A percentile compares a stretch with the other conserved stretches of the same genome.
These are phyloP conservation scores for Benthosema pterotum DNA, from an alignment of 2,797 vertebrate genomes.

Conservation along the genomic window DNA sequence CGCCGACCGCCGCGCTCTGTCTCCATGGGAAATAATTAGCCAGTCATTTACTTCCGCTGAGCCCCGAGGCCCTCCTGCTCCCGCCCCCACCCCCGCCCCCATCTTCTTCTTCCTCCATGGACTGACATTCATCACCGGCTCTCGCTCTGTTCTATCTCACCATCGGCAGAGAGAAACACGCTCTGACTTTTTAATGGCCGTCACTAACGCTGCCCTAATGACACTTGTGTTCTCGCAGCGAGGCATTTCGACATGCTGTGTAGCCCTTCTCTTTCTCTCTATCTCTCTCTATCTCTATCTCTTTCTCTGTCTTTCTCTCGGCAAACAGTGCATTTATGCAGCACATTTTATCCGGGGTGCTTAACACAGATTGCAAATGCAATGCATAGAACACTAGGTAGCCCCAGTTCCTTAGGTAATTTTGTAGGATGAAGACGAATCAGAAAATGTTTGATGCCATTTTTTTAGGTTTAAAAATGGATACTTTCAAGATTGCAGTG, in stretches of 20 bases:
- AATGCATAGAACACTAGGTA: too few species aligned
- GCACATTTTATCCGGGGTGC: too few species aligned
- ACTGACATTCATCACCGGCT: conserved; percentile 12
- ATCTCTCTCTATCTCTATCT: too few species aligned
- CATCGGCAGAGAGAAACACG: not conserved
- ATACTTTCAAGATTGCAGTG: too few species aligned
- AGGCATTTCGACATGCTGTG: conserved; percentile 19
- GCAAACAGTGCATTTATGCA: too few species aligned
- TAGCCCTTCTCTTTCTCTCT: conserved; percentile 5
- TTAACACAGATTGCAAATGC: too few species aligned
- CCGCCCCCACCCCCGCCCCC: conserved; percentile 6
- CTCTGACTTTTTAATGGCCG: conserved; percentile 8
- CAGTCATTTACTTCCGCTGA: conserved; percentile 16
- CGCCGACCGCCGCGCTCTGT: conserved; percentile 2
- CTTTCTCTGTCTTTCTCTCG: too few species aligned
- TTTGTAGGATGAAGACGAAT: too few species aligned
- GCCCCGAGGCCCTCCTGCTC: conserved; percentile 10
- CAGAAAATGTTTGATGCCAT: too few species aligned
- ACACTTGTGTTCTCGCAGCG: not conserved
- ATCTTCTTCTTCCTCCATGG: not conserved
- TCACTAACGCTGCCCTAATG: conserved; percentile 17
- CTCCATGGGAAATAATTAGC: conserved; percentile 18
- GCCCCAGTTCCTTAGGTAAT: too few species aligned
- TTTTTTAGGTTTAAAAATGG: too few species aligned
- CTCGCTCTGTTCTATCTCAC: not conserved